phyloP scores from a whole-genome alignment of 1,140 invertebrate genomes.

The Drosophila watanabei region DNA sequence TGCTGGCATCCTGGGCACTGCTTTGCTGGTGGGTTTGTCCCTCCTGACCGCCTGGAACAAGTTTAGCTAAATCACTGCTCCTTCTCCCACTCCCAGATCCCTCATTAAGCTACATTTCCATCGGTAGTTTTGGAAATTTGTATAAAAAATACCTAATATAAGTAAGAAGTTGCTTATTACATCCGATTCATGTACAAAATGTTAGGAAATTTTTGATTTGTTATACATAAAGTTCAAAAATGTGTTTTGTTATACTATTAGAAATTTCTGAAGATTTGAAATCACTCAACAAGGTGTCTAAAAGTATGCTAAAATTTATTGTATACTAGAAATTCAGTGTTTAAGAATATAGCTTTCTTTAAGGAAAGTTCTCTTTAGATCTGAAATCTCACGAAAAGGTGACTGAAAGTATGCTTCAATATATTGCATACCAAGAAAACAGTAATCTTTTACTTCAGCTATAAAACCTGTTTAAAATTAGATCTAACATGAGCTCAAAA shows the following conservation, averaged over 20 bases:
- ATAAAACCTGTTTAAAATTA: too few relatives aligned
- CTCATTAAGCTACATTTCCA: neutral
- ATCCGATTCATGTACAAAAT: slow-evolving; percentile 17
- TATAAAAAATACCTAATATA: neutral
- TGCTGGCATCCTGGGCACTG: slow-evolving; percentile 69
- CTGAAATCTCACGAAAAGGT: too few relatives aligned
- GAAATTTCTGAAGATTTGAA: neutral
- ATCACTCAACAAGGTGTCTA: neutral
- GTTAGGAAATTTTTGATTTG: neutral
- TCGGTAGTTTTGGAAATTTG: neutral
- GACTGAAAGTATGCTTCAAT: too few relatives aligned
- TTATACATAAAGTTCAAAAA: neutral
- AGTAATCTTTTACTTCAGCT: too few relatives aligned
- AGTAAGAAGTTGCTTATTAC: neutral
- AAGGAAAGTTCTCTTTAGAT: too few relatives aligned
- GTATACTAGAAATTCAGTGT: too few relatives aligned
- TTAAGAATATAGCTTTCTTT: too few relatives aligned
- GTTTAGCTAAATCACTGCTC: slow-evolving; percentile 48
- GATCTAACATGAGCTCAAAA: too few relatives aligned
- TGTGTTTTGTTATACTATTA: neutral
- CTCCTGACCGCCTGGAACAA: slow-evolving; percentile 78
- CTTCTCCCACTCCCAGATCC: neutral
- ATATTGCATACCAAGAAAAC: too few relatives aligned
- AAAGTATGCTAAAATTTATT: neutral
- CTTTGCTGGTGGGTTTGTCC: slow-evolving; percentile 73